Evolutionary conservation across 2,888 invertebrate species (phyloP), one percentile per base, ranked within the genome.

Genomic region (Pyrochroa serraticornis): DNA sequence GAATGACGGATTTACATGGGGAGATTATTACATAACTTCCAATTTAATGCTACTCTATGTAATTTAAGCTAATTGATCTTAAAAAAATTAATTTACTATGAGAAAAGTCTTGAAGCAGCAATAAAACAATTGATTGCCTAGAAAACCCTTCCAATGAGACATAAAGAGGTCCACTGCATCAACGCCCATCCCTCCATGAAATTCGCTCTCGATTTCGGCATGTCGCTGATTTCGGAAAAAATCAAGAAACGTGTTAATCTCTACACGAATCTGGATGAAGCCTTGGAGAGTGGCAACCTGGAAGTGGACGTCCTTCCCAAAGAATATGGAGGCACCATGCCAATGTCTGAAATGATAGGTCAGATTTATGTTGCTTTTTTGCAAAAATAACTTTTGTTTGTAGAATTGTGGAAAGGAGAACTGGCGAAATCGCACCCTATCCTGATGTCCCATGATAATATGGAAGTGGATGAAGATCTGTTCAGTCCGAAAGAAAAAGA

Each of bases 331-430:
- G 93, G 93, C 6, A 84, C 81, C n/a, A 87, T 91, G 80, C 91
- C 92, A 0, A 88, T 92, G 88, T 83, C 85, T 43, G 87, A 92
- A 73, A 92, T 93, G 91, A 91, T 92, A 63, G 86, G 92, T 91
- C 74, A 82, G 75, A 6, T 6, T 9, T 12, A 39, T 37, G 41
- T 37, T 2, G 7, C 8, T 10, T 32, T 51, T 49, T 35, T 31
- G 8, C 14, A 12, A 9, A 50, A 9, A 7, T 46, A 13, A 59
- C 49, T 53, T 47, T 58, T 43, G 60, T 42, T 64, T 59, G 62
- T 62, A 88, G 89, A 84, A 53, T 75, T 87, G 44, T 91, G 90
- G 89, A 88, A 87, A 74, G 82, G 83, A 61, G 91, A 92, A 73
- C 71, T 92, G 32, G 75, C 82, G 12, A 81, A 79, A 12, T 81